Percentiles rank a stretch among this genome's conserved stretches.
phyloP scores from a whole-genome alignment of 2,888 invertebrate genomes.

The Orthosia incerta region DNA sequence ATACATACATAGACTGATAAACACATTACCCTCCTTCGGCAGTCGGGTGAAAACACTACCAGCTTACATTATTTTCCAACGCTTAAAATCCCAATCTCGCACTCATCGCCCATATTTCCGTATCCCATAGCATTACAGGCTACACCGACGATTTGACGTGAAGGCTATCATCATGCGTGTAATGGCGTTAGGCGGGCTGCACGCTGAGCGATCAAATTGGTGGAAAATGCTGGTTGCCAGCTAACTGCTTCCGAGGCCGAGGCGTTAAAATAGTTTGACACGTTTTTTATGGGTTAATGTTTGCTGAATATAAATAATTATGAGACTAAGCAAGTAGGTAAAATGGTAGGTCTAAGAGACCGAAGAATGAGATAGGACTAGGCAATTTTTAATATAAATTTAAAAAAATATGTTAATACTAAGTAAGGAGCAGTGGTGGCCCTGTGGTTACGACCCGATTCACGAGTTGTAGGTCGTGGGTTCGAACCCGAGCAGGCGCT shows the following conservation, averaged over 20 bases:
- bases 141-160: constrained; percentile 51
- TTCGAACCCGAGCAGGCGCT: too few relatives aligned
- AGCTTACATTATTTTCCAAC: neutral
- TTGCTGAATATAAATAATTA: too few relatives aligned
- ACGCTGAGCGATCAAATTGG: constrained; percentile 67
- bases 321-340: too few relatives aligned
- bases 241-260: constrained; percentile 64
- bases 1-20: too few relatives aligned
- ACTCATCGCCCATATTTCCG: constrained; percentile 33
- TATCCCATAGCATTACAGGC: constrained; percentile 29
- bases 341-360: too few relatives aligned
- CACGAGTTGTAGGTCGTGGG: too few relatives aligned
- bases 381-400: too few relatives aligned
- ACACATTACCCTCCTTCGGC: too few relatives aligned
- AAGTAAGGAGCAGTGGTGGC: neutral
- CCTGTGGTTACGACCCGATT: too few relatives aligned
- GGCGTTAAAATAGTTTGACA: neutral
- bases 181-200: constrained; percentile 47
- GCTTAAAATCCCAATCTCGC: constrained; percentile 15
- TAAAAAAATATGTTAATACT: neutral
- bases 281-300: neutral
- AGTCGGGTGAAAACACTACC: too few relatives aligned
- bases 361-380: too few relatives aligned
- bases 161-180: constrained; percentile 59
- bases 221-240: constrained; percentile 66